A percentile compares a stretch with the other conserved stretches of the same genome.
These are phyloP conservation scores for Andrena fulva DNA, from an alignment of 2,888 invertebrate species.

Conservation along the genomic window DNA sequence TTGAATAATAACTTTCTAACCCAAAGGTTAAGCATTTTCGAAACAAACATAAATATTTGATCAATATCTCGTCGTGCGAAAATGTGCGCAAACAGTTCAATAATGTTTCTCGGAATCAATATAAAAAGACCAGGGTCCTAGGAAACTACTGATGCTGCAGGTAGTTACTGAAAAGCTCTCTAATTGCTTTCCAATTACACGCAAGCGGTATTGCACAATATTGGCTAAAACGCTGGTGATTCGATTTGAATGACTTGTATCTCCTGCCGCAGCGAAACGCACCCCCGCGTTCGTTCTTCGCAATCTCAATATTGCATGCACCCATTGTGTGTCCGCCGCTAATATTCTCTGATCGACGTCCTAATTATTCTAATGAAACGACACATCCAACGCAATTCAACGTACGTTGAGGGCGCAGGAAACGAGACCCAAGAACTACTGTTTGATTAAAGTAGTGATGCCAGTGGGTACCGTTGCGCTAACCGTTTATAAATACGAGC, in stretches of 20 bases:
- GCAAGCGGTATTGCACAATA: conserved; percentile 41
- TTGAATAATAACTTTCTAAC: neutral
- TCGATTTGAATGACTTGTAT: conserved; percentile 32
- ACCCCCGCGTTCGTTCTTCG: conserved; percentile 5
- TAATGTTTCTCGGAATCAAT: neutral
- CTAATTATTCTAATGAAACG: neutral
- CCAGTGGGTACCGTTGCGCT: too few species aligned
- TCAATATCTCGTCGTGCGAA: neutral
- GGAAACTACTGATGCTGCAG: conserved; percentile 31
- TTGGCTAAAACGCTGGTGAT: conserved; percentile 41
- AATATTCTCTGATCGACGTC: conserved; percentile 5
- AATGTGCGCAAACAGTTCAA: neutral
- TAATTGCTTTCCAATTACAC: conserved; percentile 43
- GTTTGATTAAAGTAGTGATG: too few species aligned
- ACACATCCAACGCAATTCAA: too few species aligned
- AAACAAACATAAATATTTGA: neutral
- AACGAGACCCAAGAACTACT: too few species aligned
- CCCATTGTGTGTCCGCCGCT: neutral
- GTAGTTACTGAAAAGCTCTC: conserved; percentile 23
- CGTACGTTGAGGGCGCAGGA: neutral
- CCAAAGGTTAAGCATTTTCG: neutral
- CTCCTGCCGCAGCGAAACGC: neutral
- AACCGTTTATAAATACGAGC: neutral
- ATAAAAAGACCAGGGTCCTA: conserved; percentile 7
- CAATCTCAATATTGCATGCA: conserved; percentile 15